phyloP scores from a whole-genome alignment of 2,113 vertebrate genomes.

The Vimba vimba region DNA sequence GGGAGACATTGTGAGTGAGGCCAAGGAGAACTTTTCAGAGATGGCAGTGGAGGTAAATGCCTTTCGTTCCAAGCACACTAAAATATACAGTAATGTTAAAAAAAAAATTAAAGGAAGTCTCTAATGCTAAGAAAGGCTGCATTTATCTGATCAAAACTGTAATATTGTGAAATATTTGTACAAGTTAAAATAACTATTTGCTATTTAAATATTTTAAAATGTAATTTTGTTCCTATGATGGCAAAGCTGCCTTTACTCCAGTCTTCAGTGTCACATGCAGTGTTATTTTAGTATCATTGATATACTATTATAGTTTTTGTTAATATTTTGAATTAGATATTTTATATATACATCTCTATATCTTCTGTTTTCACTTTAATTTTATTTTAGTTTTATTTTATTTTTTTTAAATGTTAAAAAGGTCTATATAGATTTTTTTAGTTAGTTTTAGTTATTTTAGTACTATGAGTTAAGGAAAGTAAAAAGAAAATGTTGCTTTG shows the following conservation, averaged over 20 bases:
- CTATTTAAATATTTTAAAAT: not conserved
- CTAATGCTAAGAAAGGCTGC: not conserved
- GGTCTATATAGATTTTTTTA: too few species aligned
- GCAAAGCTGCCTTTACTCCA: not conserved
- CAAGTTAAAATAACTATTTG: not conserved
- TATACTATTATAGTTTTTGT: too few species aligned
- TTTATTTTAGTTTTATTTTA: too few species aligned
- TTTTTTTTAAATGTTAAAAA: too few species aligned
- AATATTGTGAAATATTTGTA: not conserved
- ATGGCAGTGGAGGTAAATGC: conserved; percentile 79
- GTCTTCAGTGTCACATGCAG: not conserved
- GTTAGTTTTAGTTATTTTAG: too few species aligned
- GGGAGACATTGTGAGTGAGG: conserved; percentile 78
- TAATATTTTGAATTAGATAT: too few species aligned
- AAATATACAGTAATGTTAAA: not conserved
- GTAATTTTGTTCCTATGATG: not conserved
- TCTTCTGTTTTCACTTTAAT: too few species aligned
- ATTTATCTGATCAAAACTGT: not conserved
- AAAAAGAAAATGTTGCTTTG: too few species aligned
- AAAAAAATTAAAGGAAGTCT: too few species aligned
- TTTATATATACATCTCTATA: too few species aligned
- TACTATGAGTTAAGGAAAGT: too few species aligned
- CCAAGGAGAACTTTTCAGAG: conserved; percentile 80
- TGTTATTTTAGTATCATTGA: too few species aligned
- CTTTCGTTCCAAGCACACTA: not conserved